Conservation (phyloP, 2,797 vertebrate species). For the Varecia variegata region DNA sequence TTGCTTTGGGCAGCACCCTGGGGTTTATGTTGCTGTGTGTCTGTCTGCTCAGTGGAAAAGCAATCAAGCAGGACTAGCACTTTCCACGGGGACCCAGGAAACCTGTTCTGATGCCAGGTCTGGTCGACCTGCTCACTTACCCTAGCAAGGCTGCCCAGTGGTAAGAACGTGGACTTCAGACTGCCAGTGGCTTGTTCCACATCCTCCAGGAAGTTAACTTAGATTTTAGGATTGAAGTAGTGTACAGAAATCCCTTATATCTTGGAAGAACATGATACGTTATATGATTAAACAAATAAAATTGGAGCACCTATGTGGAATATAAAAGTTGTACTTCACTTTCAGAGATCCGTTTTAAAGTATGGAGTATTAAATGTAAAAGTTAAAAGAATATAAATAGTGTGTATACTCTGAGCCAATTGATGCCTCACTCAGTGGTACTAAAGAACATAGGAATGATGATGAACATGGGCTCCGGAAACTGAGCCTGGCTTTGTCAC, state of each 20-base stretch:
- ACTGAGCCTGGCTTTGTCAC: not conserved
- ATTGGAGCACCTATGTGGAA: not conserved
- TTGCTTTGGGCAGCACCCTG: not conserved
- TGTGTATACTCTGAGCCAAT: not conserved
- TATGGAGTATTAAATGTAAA: not conserved
- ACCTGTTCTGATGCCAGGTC: not conserved
- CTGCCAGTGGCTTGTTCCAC: rapidly evolving
- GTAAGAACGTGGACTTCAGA: not conserved
- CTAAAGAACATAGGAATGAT: not conserved
- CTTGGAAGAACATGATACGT: not conserved
- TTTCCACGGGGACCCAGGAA: not conserved
- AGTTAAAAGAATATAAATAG: not conserved
- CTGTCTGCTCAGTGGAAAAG: not conserved
- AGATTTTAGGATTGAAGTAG: not conserved
- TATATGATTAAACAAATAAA: not conserved
- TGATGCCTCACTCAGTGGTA: too few relatives aligned
- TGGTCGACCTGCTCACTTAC: not conserved
- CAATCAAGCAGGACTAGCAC: not conserved
- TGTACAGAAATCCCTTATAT: not conserved
- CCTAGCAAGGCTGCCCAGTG: not conserved
- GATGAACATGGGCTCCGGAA: not conserved
- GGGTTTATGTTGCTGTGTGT: not conserved
- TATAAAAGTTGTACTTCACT: not conserved
- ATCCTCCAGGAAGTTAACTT: not conserved
- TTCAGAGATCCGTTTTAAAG: not conserved